Evolutionary conservation across 2,888 invertebrate genomes (phyloP).

Genomic region (Leucozona laternaria): DNA sequence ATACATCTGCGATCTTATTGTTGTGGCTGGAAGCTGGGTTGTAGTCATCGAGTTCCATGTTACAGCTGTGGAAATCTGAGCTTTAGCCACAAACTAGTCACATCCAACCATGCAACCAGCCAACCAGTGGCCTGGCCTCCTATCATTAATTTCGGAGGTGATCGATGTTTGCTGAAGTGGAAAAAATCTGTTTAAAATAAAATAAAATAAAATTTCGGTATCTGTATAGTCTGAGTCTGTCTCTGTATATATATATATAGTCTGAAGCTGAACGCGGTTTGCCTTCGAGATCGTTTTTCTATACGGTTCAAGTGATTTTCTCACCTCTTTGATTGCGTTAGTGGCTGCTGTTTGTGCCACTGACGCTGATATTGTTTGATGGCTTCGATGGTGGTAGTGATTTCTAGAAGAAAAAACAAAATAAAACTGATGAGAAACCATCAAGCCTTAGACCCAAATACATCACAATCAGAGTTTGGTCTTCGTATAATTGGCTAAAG

Average conservation of each 20-base stretch:
- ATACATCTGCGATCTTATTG: slow-evolving; percentile 56
- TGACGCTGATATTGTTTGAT: slow-evolving; percentile 40
- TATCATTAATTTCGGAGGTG: slow-evolving; percentile 74
- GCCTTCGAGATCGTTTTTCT: slow-evolving; percentile 62
- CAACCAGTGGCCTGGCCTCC: slow-evolving; percentile 69
- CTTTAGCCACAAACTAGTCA: slow-evolving; percentile 62
- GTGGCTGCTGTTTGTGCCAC: slow-evolving; percentile 44
- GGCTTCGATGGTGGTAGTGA: slow-evolving; percentile 20
- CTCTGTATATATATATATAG: no score
- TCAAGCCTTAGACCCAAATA: slow-evolving; percentile 61
- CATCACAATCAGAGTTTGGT: slow-evolving; percentile 48
- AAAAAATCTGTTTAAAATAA: slow-evolving; percentile 47
- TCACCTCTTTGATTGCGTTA: slow-evolving; percentile 72
- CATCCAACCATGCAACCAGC: slow-evolving; percentile 42
- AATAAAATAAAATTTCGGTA: slow-evolving; percentile 40
- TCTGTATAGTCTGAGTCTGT: no score
- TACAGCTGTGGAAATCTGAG: slow-evolving; percentile 59
- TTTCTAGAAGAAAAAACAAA: slow-evolving; percentile 36
- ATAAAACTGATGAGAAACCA: slow-evolving; percentile 43
- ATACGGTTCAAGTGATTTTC: slow-evolving; percentile 73
- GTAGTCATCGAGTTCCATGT: slow-evolving; percentile 18
- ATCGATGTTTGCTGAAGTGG: slow-evolving; percentile 77
- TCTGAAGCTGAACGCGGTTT: slow-evolving; percentile 42
- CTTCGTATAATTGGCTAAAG: slow-evolving; percentile 60
- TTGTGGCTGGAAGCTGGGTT: slow-evolving; percentile 26